Evolutionary conservation across 2,888 invertebrate genomes (phyloP).

Genomic region (Chaetogeoica ovagalla): DNA sequence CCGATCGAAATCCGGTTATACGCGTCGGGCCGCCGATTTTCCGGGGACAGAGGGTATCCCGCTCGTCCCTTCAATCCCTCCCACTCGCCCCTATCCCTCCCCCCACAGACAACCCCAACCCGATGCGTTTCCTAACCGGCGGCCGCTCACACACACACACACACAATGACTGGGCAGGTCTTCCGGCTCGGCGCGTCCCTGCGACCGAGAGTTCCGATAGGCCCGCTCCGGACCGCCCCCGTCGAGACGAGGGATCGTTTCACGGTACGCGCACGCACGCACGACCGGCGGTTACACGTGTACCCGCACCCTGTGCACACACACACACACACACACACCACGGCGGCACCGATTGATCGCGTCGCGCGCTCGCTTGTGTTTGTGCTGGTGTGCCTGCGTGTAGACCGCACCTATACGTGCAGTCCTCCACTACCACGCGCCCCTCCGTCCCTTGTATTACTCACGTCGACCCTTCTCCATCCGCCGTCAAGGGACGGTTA

Average conservation of each 20-base stretch:
- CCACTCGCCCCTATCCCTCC: background rate
- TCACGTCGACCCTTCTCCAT: background rate
- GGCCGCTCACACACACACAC: too few species aligned
- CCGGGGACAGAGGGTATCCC: background rate
- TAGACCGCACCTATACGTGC: too few species aligned
- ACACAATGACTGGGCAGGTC: conserved; percentile 35
- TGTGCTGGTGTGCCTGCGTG: background rate
- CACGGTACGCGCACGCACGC: background rate
- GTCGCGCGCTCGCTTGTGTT: background rate
- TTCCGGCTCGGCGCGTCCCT: conserved; percentile 29
- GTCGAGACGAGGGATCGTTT: background rate
- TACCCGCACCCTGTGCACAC: background rate
- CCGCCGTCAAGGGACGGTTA: background rate
- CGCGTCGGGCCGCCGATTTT: conserved; percentile 24
- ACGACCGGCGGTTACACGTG: background rate
- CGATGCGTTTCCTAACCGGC: background rate
- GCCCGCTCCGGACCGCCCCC: conserved; percentile 42
- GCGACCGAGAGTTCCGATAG: conserved; percentile 39
- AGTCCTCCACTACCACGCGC: too few species aligned
- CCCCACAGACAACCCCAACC: background rate
- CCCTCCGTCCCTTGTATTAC: background rate
- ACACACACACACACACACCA: too few species aligned
- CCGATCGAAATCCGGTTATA: conserved; percentile 44
- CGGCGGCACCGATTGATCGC: conserved; percentile 26
- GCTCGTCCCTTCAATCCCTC: background rate